Evolutionary conservation across 2,888 invertebrate species (phyloP).

Genomic region (Eristalis arbustorum): DNA sequence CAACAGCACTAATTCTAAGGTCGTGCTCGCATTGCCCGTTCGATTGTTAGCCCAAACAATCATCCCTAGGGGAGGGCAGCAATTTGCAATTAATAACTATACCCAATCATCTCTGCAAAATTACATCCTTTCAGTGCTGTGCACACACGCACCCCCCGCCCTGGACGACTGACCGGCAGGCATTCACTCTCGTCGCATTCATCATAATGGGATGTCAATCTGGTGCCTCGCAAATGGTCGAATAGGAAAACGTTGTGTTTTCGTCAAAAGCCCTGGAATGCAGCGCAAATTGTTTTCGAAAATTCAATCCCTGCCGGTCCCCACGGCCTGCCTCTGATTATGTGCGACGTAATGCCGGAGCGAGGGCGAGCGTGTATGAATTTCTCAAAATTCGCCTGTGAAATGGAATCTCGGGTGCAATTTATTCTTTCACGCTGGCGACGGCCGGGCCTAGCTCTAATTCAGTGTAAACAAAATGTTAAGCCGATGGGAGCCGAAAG

Average conservation of each 20-base stretch:
- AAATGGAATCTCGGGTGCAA: constrained; percentile 53
- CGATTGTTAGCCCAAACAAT: background rate
- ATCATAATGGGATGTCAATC: constrained; percentile 55
- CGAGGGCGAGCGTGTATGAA: constrained; percentile 22
- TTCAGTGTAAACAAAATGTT: constrained; percentile 58
- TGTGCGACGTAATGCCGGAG: background rate
- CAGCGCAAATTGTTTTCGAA: constrained; percentile 33
- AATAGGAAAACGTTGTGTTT: constrained; percentile 35
- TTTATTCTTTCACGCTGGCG: constrained; percentile 19
- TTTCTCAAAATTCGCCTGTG: constrained; percentile 46
- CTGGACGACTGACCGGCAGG: background rate
- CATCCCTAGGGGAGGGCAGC: constrained; percentile 19
- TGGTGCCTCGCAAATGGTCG: background rate
- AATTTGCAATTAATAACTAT: constrained; percentile 41
- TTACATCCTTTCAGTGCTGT: constrained; percentile 25
- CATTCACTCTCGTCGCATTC: constrained; percentile 3
- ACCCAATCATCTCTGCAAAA: constrained; percentile 15
- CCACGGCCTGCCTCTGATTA: background rate
- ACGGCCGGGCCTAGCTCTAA: constrained; percentile 10
- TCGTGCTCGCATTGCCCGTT: background rate
- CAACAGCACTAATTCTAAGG: background rate
- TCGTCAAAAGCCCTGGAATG: constrained; percentile 30
- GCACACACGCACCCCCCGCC: background rate
- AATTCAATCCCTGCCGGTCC: constrained; percentile 20
- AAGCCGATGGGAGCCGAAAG: constrained; percentile 27